These are phyloP conservation scores for Callyntrura guangdongensis DNA, from an alignment of 2,888 invertebrate species.

Conservation along the genomic window DNA sequence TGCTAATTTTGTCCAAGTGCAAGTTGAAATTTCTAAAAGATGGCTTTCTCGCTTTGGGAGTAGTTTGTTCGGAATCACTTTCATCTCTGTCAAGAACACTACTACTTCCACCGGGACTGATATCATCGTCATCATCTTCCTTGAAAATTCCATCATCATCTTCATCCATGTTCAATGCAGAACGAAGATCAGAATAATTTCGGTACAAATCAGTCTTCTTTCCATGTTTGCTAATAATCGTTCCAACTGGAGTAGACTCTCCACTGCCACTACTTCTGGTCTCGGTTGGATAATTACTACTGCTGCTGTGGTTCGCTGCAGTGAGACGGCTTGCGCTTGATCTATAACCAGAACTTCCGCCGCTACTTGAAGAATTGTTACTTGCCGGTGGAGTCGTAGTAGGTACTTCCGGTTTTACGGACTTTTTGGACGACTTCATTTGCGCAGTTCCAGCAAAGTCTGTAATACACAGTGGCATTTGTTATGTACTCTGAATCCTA, in stretches of 20 bases:
- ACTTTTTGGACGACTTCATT: conserved; percentile 62
- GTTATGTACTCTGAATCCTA: background rate
- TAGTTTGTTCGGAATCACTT: conserved; percentile 74
- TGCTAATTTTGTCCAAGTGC: conserved; percentile 83
- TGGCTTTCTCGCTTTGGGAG: conserved; percentile 77
- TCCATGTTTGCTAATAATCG: conserved; percentile 78
- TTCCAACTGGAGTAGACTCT: conserved; percentile 84
- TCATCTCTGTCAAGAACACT: conserved; percentile 70
- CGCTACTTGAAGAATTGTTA: conserved; percentile 76
- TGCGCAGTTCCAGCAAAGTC: conserved; percentile 76
- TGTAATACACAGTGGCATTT: background rate
- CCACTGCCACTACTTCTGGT: conserved; percentile 84
- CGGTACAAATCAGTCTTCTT: conserved; percentile 82
- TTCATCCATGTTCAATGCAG: conserved; percentile 75
- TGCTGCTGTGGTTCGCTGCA: conserved; percentile 71
- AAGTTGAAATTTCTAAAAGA: conserved; percentile 82
- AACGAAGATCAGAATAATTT: conserved; percentile 78
- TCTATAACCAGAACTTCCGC: conserved; percentile 75
- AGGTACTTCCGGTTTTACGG: conserved; percentile 33
- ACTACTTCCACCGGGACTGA: conserved; percentile 53
- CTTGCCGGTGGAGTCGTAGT: conserved; percentile 74
- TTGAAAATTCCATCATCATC: conserved; percentile 76
- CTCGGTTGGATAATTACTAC: conserved; percentile 78
- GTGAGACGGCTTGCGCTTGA: conserved; percentile 76
- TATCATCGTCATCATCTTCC: conserved; percentile 62